Evolutionary conservation across 2,888 invertebrate species (phyloP).

Genomic region (Antheraea yamamai): DNA sequence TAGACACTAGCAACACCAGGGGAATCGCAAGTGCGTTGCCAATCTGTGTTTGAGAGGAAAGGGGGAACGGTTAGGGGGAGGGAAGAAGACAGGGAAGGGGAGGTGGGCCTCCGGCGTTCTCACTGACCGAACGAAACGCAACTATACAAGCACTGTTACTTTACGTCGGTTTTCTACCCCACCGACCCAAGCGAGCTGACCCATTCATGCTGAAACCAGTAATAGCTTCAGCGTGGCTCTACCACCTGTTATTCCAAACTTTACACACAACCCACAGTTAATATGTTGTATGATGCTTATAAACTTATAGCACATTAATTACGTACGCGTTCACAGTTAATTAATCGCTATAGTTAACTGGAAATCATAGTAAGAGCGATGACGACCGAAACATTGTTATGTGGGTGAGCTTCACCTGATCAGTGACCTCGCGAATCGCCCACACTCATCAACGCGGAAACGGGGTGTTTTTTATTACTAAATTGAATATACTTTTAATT

Average conservation of each 20-base stretch:
- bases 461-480: constrained; percentile 6
- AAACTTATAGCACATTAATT: not conserved
- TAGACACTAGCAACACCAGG: no score
- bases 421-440: constrained; percentile 23
- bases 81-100: no score
- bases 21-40: no score
- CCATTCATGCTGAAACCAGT: no score
- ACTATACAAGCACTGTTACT: no score
- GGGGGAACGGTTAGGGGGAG: no score
- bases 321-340: not conserved
- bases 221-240: no score
- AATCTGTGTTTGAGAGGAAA: no score
- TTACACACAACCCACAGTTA: not conserved
- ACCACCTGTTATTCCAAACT: not conserved
- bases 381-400: constrained; percentile 26
- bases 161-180: no score
- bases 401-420: constrained; percentile 20
- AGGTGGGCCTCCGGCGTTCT: no score
- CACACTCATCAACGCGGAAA: constrained; percentile 21
- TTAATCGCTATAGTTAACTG: not conserved
- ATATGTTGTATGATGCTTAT: not conserved
- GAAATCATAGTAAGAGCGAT: not conserved
- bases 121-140: no score
- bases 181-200: no score
- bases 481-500: constrained; percentile 15